Conservation (phyloP, 2,888 invertebrate genomes). For the Drosophila suboccidentalis region DNA sequence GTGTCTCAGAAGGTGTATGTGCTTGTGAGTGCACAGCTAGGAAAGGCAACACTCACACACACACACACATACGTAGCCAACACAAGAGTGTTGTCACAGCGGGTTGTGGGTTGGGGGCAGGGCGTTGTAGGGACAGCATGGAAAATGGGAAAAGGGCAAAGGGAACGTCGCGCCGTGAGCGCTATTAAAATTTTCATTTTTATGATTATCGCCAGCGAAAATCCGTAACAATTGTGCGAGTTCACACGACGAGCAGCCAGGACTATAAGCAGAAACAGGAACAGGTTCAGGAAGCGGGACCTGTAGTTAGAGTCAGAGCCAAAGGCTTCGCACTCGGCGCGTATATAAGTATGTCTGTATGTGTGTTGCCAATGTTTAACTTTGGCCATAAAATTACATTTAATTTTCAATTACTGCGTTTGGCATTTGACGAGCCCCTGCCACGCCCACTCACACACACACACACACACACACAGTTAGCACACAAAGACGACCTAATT, state of each 20-base stretch:
- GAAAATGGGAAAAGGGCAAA: slow-evolving; percentile 20
- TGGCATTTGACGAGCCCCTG: slow-evolving; percentile 45
- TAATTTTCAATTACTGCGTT: slow-evolving; percentile 78
- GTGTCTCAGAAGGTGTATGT: slow-evolving; percentile 8
- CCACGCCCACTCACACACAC: slow-evolving; percentile 25
- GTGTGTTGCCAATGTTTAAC: slow-evolving; percentile 58
- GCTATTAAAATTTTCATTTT: slow-evolving; percentile 76
- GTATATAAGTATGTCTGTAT: slow-evolving; percentile 6
- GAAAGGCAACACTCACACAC: slow-evolving; percentile 28
- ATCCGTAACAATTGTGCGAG: slow-evolving; percentile 70
- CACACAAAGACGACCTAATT: slow-evolving; percentile 43
- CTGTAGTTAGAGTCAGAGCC: slow-evolving; percentile 10
- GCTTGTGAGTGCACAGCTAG: slow-evolving; percentile 22
- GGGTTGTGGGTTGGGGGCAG: neutral
- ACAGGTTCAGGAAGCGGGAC: slow-evolving; percentile 6
- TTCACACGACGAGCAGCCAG: slow-evolving; percentile 41
- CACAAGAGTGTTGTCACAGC: slow-evolving; percentile 14
- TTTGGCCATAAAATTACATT: slow-evolving; percentile 76
- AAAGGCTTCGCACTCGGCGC: slow-evolving; percentile 27
- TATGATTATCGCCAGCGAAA: slow-evolving; percentile 75
- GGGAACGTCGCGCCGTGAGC: slow-evolving; percentile 34
- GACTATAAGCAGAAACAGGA: slow-evolving; percentile 11
- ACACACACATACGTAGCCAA: slow-evolving; percentile 23
- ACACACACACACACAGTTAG: neutral
- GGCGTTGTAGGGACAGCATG: neutral